phyloP scores from a whole-genome alignment of 2,888 invertebrate genomes.

The Melinopterus prodromus region DNA sequence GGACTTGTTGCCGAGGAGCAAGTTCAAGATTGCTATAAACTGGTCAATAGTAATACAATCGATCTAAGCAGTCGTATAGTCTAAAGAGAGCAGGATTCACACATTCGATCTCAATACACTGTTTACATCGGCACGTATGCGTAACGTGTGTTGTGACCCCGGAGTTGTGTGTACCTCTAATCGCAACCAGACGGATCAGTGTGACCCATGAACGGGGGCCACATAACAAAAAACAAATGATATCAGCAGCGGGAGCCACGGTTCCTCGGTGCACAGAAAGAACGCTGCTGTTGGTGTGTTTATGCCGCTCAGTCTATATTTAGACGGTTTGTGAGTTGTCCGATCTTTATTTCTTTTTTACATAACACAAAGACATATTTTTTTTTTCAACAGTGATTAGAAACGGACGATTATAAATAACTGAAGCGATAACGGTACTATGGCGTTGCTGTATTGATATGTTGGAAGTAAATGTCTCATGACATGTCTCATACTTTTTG shows the following conservation, averaged over 20 bases:
- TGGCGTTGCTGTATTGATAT: neutral
- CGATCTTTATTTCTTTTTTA: neutral
- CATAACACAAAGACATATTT: neutral
- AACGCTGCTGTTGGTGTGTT: neutral
- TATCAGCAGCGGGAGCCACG: slow-evolving; percentile 9
- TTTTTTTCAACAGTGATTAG: neutral
- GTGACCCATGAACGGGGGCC: slow-evolving; percentile 43
- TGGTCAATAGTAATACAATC: neutral
- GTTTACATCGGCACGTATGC: neutral
- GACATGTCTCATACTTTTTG: no score
- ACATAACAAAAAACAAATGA: slow-evolving; percentile 20
- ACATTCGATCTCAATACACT: neutral
- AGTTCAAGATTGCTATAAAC: neutral
- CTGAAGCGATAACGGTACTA: neutral
- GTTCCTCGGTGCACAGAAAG: neutral
- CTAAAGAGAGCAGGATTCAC: neutral
- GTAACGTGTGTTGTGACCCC: slow-evolving; percentile 37
- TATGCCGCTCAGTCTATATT: neutral
- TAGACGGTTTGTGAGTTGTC: neutral
- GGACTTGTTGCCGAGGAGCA: neutral
- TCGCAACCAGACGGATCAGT: slow-evolving; percentile 50
- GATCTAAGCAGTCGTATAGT: neutral
- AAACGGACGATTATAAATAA: neutral
- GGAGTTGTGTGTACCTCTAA: slow-evolving; percentile 38
- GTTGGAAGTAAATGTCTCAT: neutral